phyloP scores from a whole-genome alignment of 2,113 vertebrate genomes.

The Chauna torquata region DNA sequence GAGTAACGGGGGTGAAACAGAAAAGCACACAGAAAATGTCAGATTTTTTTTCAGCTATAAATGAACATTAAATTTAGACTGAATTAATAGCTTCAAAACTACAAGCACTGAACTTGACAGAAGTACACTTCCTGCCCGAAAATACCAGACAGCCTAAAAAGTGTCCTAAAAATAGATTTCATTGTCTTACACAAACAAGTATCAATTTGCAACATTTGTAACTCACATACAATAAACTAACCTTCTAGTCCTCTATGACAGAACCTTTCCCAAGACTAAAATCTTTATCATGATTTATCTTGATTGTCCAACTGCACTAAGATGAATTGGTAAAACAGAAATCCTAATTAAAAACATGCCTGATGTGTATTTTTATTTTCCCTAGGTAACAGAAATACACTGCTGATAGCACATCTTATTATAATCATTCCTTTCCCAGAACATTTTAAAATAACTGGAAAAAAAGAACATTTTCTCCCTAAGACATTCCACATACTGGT shows the following conservation, averaged over 20 bases:
- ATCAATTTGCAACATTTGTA: not conserved
- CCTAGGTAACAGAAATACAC: not conserved
- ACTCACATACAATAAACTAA: not conserved
- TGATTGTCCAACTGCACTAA: not conserved
- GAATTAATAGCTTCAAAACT: accelerated
- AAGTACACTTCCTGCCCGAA: not conserved
- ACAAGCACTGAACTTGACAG: not conserved
- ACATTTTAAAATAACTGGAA: not conserved
- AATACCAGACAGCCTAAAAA: not conserved
- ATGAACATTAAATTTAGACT: not conserved
- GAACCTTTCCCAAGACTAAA: not conserved
- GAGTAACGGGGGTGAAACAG: not conserved
- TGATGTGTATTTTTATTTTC: not conserved
- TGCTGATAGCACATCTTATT: not conserved
- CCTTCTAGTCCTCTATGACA: not conserved
- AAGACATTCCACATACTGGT: not conserved
- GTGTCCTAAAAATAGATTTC: not conserved
- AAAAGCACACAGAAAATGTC: not conserved
- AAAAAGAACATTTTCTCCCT: not conserved
- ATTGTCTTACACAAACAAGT: not conserved
- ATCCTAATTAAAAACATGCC: not conserved
- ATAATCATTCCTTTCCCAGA: not conserved
- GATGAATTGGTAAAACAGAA: not conserved
- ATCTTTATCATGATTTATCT: not conserved
- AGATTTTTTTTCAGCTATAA: not conserved